Evolutionary conservation across 2,888 invertebrate species (phyloP).

Genomic region (Andrena minutula): DNA sequence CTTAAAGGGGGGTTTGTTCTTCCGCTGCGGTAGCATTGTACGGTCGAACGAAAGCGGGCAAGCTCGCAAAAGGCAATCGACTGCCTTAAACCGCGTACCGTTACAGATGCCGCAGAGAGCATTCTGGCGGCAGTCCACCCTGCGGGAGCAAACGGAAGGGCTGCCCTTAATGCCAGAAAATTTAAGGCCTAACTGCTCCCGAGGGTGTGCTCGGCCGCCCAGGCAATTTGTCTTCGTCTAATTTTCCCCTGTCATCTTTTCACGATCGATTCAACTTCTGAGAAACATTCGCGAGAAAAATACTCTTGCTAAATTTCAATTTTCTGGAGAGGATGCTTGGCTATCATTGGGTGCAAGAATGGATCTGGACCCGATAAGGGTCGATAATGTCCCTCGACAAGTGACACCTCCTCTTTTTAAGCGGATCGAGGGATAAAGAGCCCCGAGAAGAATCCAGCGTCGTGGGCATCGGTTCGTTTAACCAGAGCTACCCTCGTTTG

Average conservation of each 20-base stretch:
- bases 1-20: conserved; percentile 62
- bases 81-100: conserved; percentile 58
- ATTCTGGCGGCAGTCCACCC: conserved; percentile 8
- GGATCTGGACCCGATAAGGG: not conserved
- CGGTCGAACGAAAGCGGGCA: conserved; percentile 24
- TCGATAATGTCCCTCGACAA: not conserved
- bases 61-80: conserved; percentile 52
- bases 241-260: conserved; percentile 9
- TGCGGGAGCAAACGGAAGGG: conserved; percentile 30
- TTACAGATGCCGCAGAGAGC: conserved; percentile 44
- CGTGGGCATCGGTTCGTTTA: conserved; percentile 34
- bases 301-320: too few species aligned
- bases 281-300: not conserved
- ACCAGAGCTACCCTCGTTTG: conserved; percentile 17
- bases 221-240: conserved; percentile 56
- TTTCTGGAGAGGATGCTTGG: too few species aligned
- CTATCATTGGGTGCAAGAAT: not conserved
- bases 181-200: conserved; percentile 45
- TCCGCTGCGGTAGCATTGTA: conserved; percentile 32
- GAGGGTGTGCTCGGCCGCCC: not conserved
- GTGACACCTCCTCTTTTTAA: conserved; percentile 5
- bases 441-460: not conserved
- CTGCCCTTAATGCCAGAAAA: conserved; percentile 57
- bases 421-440: not conserved
- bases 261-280: not conserved